These are phyloP conservation scores for Microcebus tavaratra DNA, from an alignment of 2,113 vertebrate genomes.

Conservation along the genomic window DNA sequence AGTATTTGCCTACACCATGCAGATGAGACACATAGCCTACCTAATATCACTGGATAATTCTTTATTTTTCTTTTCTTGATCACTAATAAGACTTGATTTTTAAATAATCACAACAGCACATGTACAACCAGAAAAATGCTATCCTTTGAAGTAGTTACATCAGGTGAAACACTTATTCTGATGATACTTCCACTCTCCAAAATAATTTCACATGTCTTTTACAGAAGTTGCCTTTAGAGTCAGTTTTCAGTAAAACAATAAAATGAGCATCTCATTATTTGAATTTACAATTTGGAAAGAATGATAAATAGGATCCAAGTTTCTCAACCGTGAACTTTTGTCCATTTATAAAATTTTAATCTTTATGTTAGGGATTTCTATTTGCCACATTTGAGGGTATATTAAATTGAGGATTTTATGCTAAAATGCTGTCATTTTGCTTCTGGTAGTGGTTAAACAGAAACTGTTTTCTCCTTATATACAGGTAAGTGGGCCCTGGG, in stretches of 20 bases:
- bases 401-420: neutral
- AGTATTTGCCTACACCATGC: neutral
- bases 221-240: neutral
- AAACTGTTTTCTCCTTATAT: neutral
- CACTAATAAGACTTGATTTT: neutral
- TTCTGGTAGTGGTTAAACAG: neutral
- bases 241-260: neutral
- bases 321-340: neutral
- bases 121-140: neutral
- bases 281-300: neutral
- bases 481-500: fast-evolving
- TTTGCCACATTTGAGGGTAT: neutral
- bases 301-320: neutral
- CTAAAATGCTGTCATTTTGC: neutral
- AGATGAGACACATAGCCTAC: neutral
- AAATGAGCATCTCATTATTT: no score
- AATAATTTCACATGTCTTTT: neutral
- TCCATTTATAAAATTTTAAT: neutral
- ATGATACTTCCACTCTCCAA: neutral
- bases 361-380: neutral
- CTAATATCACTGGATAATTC: neutral
- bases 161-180: neutral
- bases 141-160: neutral
- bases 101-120: neutral
- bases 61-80: slow-evolving; percentile 21